These are phyloP conservation scores for Solea senegalensis DNA, from an alignment of 2,113 vertebrate genomes.

Conservation along the genomic window DNA sequence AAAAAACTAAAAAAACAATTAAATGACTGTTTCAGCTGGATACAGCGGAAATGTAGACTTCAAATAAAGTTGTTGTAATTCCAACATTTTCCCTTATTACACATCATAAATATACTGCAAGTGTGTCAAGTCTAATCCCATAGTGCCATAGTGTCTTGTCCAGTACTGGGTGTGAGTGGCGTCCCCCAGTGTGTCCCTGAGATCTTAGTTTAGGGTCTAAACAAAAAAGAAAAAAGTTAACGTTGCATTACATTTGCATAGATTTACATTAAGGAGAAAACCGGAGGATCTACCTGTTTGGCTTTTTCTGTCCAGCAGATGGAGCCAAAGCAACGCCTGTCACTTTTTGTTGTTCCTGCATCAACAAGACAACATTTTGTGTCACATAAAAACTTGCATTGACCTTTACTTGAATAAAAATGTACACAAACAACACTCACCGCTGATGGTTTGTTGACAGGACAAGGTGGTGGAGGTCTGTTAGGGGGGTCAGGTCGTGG, in stretches of 20 bases:
- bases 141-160: constrained; percentile 16
- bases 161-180: constrained; percentile 34
- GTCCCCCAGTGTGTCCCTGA: constrained; percentile 59
- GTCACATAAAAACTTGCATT: background rate
- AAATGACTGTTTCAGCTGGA: constrained; percentile 56
- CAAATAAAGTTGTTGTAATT: background rate
- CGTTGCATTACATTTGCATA: too few relatives aligned
- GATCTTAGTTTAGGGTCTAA: constrained; percentile 61
- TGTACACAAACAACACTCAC: constrained; percentile 25
- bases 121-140: constrained; percentile 27
- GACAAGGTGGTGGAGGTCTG: constrained; percentile 80
- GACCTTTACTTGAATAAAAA: background rate
- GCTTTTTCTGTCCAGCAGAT: constrained; percentile 75
- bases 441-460: constrained; percentile 53
- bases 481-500: constrained; percentile 75
- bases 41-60: constrained; percentile 44
- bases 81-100: background rate
- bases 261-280: background rate
- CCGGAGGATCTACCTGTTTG: constrained; percentile 56
- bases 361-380: constrained; percentile 3
- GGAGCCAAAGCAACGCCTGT: constrained; percentile 55
- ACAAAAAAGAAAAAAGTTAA: constrained; percentile 1
- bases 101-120: constrained; percentile 25
- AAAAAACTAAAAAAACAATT: constrained; percentile 3
- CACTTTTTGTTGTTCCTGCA: constrained; percentile 46